Evolutionary conservation across 1,140 invertebrate genomes (phyloP), one percentile per base, ranked within the genome.

Genomic region (Drosophila auraria): DNA sequence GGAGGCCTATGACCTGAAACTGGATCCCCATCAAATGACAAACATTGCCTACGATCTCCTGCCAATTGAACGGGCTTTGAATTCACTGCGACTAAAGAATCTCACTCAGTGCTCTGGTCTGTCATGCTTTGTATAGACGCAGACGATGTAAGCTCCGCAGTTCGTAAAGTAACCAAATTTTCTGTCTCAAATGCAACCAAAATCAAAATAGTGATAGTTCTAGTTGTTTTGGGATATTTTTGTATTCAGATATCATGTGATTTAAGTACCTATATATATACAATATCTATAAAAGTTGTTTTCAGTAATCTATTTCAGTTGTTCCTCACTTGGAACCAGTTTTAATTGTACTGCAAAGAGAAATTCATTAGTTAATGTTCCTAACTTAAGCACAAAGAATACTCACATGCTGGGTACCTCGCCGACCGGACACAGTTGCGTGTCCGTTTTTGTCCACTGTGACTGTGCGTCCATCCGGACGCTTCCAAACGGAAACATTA

Each of bases 1-100:
- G 5, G 97, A 97, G 93, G 94, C 94, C 5, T 97, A 97, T 83
- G 94, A 97, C 84, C 70, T 97, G 3, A 83, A 82, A 2, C 57
- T 80, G 0, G 97, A 97, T 92, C 95, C 95, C 0, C 95, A 95
- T 87, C 96, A 97, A 93, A 65, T 97, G 82, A 82, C 89, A 0
- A 97, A 97, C 92, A 93, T 95, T 20, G 94, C 91, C 4, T 91
- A 93, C 38, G 92, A 92, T 30, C 93, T 95, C 74, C 84, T 95
- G 59, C 93, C 93, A 0, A 93, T 91, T 30, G 92, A 92, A 64
- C 56, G 75, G 11, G 86, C 91, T 12, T 27, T 91, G 4, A 92
- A 91, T 47, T 66, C 78, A n/a, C 17, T 92, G 20, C 57, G 78
- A 40, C 72, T 93, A 9, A 42, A 66, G 7, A 92, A 93, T 45